Conservation (phyloP, 2,113 vertebrate genomes). For the Tenrec ecaudatus region DNA sequence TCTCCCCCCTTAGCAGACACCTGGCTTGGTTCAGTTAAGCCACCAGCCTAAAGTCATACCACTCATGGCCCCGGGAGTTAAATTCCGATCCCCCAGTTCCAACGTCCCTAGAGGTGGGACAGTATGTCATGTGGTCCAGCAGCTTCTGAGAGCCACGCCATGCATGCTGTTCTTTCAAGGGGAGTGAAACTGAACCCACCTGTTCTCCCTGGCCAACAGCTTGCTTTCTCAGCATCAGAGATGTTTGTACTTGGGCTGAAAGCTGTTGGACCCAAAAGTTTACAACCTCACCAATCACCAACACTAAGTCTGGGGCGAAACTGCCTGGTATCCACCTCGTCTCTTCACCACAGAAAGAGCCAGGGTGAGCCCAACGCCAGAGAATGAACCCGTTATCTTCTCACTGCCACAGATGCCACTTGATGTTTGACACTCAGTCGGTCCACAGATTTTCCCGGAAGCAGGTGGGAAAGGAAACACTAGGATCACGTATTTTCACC, state of each 20-base stretch:
- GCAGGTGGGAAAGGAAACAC: not conserved
- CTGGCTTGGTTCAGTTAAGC: not conserved
- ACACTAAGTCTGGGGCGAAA: not conserved
- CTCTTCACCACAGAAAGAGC: not conserved
- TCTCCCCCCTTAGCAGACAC: not conserved
- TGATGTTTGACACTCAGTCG: too few relatives aligned
- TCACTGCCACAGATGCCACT: not conserved
- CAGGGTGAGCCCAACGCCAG: not conserved
- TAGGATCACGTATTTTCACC: too few relatives aligned
- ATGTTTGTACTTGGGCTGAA: slow-evolving; percentile 4
- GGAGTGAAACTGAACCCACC: not conserved
- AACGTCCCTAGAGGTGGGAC: not conserved
- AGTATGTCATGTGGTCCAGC: not conserved
- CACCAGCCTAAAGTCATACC: not conserved
- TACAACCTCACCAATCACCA: not conserved
- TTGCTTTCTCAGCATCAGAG: not conserved
- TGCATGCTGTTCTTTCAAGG: not conserved
- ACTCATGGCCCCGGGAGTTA: too few relatives aligned
- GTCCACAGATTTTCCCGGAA: not conserved
- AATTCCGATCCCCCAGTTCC: not conserved
- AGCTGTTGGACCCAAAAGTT: not conserved
- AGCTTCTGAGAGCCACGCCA: not conserved
- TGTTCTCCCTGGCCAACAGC: not conserved
- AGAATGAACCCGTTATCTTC: not conserved
- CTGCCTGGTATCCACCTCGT: not conserved